Base-by-base conservation (phyloP, 2,888 invertebrate species). In the Celastrina argiolus region DNA sequence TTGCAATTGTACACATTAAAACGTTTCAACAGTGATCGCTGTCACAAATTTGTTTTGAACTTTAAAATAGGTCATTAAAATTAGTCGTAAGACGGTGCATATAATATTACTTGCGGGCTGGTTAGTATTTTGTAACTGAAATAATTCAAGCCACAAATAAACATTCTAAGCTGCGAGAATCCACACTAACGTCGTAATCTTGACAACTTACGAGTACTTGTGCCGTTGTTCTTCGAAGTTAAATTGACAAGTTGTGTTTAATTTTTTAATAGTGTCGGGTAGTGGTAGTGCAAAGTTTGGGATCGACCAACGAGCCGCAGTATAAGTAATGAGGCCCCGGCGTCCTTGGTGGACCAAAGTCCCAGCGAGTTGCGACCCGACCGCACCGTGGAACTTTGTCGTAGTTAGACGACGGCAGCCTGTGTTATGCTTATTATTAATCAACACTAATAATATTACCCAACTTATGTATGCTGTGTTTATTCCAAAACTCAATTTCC, bases 391-490 rank as follows among this genome's bases (percentile, higher is more conserved):
- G 68, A 69, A 71, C 69, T 71, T 71, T 68, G 69, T 72, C 71
- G 69, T 66, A 71, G 72, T 71, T 69, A 67, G 68, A 69, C 67
- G 67, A 66, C 68, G 71, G 64, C 66, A 65, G 65, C 67, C 28
- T n/a, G 69, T 69, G 70, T 72, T 70, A 68, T 69, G 71, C 67
- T 72, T 71, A 72, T 72, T 72, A 69, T 69, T 72, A 69, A 72
- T 71, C 68, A 66, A 69, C 68, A 71, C 69, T 69, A 70, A 72
- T 69, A 69, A 63, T 71, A 68, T 69, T 69, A 67, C 28, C 45
- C 39, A 65, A 68, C 34, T 70, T 67, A 39, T 63, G 66, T 58
- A 18, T 10, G 14, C 36, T 12, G 31, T 16, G 45, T 4, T 36
- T 36, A 36, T 36, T 36, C 36, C 2, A 36, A 8, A 36, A 36